phyloP scores from a whole-genome alignment of 2,113 vertebrate genomes.

The Gnathonemus longibarbis region DNA sequence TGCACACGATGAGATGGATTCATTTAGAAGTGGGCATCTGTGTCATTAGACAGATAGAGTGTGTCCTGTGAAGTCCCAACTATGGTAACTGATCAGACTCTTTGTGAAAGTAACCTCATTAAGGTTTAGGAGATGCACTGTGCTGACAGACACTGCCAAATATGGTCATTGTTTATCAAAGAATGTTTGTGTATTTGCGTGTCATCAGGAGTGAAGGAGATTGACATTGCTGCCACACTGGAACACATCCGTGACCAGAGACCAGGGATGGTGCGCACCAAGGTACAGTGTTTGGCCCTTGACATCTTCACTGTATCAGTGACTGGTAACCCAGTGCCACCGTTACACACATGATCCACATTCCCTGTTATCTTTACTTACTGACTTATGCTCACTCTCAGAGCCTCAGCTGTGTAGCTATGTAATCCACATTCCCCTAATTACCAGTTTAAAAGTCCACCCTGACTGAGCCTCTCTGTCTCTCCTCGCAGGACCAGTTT shows the following conservation, averaged over 20 bases:
- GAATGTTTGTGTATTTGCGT: neutral
- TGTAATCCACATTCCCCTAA: neutral
- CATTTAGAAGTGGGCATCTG: neutral
- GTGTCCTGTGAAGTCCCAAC: neutral
- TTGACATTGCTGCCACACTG: constrained; percentile 91
- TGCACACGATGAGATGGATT: neutral
- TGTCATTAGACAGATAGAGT: neutral
- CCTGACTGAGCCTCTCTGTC: neutral
- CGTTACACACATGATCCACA: neutral
- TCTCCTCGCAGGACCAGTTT: constrained; percentile 82
- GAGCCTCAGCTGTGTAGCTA: neutral
- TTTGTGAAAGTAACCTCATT: neutral
- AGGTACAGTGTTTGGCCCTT: constrained; percentile 61
- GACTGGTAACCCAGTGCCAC: neutral
- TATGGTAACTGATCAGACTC: neutral
- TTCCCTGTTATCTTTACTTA: neutral
- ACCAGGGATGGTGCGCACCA: constrained; percentile 82
- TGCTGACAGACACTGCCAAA: neutral
- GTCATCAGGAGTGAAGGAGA: constrained; percentile 86
- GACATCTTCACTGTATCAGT: neutral
- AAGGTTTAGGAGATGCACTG: neutral
- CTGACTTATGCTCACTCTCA: neutral
- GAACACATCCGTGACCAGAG: constrained; percentile 95
- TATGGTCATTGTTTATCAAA: neutral
- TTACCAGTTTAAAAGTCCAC: neutral